Evolutionary conservation across 2,113 vertebrate species (phyloP).

Genomic region (Muntiacus reevesi): DNA sequence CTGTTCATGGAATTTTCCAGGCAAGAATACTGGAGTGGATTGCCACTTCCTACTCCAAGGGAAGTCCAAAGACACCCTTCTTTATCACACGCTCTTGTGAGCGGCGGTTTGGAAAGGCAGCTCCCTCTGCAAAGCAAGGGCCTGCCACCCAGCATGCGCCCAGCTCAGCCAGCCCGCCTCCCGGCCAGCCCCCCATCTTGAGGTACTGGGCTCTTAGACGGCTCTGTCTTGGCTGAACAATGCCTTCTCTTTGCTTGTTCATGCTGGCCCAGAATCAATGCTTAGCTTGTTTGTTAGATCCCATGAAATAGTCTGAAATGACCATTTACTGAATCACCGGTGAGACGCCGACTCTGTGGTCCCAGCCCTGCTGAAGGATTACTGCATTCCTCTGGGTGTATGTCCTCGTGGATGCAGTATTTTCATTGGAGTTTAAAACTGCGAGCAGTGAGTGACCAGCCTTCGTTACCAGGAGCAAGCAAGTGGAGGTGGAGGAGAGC

Average conservation of each 20-base stretch:
- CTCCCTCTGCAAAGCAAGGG: background rate
- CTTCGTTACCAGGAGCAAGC: background rate
- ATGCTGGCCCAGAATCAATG: background rate
- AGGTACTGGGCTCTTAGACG: fast-evolving
- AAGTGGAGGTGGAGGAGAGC: background rate
- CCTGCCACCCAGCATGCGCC: fast-evolving
- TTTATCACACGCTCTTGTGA: too few species aligned
- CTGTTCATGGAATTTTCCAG: background rate
- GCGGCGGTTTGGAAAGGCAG: background rate
- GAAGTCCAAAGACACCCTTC: background rate
- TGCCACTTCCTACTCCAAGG: background rate
- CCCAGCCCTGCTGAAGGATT: background rate
- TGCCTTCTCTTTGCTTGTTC: background rate
- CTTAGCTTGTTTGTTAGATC: background rate
- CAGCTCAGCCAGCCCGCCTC: fast-evolving
- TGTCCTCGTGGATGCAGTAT: background rate
- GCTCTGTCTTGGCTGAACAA: background rate
- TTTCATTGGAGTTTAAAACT: background rate
- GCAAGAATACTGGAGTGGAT: background rate
- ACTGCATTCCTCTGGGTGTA: background rate
- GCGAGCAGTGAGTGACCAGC: background rate
- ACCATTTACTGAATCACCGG: background rate
- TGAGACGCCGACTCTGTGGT: background rate
- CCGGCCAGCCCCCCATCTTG: fast-evolving
- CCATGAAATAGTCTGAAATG: background rate